Base-by-base conservation (phyloP, 2,888 invertebrate genomes). In the Spisula subtruncata region DNA sequence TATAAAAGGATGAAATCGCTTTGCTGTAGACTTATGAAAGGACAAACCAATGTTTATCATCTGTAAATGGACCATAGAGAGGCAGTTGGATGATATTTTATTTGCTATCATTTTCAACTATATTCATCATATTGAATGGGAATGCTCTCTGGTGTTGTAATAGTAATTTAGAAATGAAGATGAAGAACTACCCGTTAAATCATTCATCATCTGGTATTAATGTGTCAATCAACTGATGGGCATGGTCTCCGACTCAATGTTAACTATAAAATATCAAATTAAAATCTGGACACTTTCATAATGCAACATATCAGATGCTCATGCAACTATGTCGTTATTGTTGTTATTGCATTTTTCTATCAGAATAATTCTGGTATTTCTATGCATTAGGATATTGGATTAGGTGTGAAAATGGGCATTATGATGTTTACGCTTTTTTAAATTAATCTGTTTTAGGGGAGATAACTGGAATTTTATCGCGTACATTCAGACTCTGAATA, bases 171-270 rank as follows among this genome's bases (percentile, higher is more conserved):
- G 75, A 75, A 75, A 35, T 32, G 35, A 75, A 75, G 35, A 25
- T 1, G 35, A 25, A 75, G 16, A 14, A 32, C 1, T 75, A 75
- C 75, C 32, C n/a, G 10, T 32, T 75, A 75, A 75, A 75, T 75
- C 35, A 75, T 75, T 32, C 75, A 75, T 75, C 35, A 75, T 75
- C 75, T 75, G 75, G 25, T 75, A 75, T 75, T 75, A 75, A 75
- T 35, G 29, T 75, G 75, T 32, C 75, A 75, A 75, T 75, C 75
- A 75, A 35, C 29, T 75, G 75, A 75, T 75, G 12, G 35, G 32
- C 71, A 35, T 32, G 18, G 35, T 32, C 75, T 18, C 32, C 4
- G 2, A 35, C 32, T 35, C 32, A 75, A 75, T 75, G 75, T 35
- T 32, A 32, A 35, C 75, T 35, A 25, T 75, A 18, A 32, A 32